Evolutionary conservation across 2,113 vertebrate genomes (phyloP), one percentile per base, ranked within the genome.

Genomic region (Cyanoliseus patagonus): DNA sequence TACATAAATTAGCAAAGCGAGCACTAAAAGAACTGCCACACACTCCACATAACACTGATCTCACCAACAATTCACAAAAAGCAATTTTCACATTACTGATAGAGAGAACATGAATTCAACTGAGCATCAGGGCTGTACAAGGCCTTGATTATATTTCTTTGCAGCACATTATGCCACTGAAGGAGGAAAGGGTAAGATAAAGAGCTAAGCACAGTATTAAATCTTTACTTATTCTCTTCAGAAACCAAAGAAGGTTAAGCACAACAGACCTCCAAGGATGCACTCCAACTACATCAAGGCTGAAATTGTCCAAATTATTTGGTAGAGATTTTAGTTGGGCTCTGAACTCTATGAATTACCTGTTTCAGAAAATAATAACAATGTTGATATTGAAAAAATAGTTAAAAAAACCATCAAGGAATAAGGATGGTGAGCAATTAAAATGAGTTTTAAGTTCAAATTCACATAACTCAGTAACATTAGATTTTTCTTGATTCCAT

Each of bases 321-420:
- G 28, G 19, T 4, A 52, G 10, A 42, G 37, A 46, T 51, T 72
- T 78, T 27, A 68, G 31, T 37, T 37, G 28, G n/a, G 22, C 24
- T 53, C 47, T 42, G 23, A 90, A 74, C 41, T 67, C 15, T 13
- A 76, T 2, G 2, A 47, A 61, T 64, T 11, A 52, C 15, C 16
- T 69, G 9, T 28, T 93, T 92, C 63, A 88, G 39, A 70, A 88
- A 61, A 59, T 28, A 86, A 5, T 3, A 51, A 16, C 7, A 46
- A 13, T 19, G 35, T 4, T 46, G 13, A n/a, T 33, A 70, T 9
- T 52, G 63, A 74, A 93, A 14, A 16, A 73, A 78, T 39, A 44
- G 73, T 67, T 0, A 6, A 74, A 73, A 73, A 73, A 61, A 41
- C 0, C 2, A 5, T 10, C 46, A 75, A 52, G 17, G 5, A 82